Conservation (phyloP, 2,113 vertebrate species). For the Oncorhynchus nerka region DNA sequence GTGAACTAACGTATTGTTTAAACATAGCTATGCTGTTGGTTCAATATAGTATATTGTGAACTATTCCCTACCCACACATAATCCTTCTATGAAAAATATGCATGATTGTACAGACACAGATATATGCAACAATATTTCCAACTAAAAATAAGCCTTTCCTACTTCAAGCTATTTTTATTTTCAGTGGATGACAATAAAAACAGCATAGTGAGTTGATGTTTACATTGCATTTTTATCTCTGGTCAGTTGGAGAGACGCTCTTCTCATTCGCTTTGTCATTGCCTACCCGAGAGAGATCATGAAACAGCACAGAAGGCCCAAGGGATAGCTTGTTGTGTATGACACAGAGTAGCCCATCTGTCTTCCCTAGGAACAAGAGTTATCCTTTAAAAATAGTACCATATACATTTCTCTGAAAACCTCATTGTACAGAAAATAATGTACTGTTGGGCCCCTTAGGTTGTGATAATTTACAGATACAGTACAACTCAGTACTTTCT, state of each 20-base stretch:
- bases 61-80: too few relatives aligned
- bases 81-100: too few relatives aligned
- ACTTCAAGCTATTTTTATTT: not conserved
- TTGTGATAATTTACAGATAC: not conserved
- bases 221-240: constrained; percentile 1
- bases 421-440: not conserved
- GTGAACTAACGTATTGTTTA: too few relatives aligned
- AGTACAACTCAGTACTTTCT: not conserved
- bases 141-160: too few relatives aligned
- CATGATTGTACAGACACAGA: too few relatives aligned
- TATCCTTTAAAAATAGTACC: constrained; percentile 57
- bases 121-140: too few relatives aligned
- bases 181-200: not conserved
- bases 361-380: constrained; percentile 55
- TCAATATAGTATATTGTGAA: too few relatives aligned
- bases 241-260: constrained; percentile 24
- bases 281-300: constrained; percentile 34
- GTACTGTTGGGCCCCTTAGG: not conserved
- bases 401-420: constrained; percentile 47
- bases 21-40: too few relatives aligned
- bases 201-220: not conserved
- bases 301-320: constrained; percentile 44
- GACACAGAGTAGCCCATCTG: constrained; percentile 52
- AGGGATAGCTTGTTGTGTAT: constrained; percentile 57
- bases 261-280: constrained; percentile 30